Evolutionary conservation across 1,140 invertebrate species (phyloP).

Genomic region (Drosophila eugracilis): DNA sequence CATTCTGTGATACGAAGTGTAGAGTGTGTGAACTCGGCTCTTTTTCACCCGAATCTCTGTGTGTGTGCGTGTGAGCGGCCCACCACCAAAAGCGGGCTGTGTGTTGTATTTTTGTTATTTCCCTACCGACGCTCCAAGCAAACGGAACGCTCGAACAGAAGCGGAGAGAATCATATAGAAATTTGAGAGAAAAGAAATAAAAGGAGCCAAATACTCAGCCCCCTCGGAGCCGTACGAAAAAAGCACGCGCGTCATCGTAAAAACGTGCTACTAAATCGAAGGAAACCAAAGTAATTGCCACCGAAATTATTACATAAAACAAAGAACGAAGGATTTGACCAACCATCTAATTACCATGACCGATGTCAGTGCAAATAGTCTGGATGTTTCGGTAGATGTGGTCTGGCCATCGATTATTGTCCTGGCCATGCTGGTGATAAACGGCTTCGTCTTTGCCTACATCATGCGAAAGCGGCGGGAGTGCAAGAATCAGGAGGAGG

Average conservation of each 20-base stretch:
- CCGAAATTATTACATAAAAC: conserved; percentile 67
- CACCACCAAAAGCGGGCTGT: conserved; percentile 27
- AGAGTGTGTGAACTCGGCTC: conserved; percentile 5
- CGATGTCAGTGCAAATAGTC: conserved; percentile 38
- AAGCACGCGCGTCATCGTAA: conserved; percentile 72
- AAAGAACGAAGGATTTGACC: neutral
- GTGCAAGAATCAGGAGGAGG: conserved; percentile 29
- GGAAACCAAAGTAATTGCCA: conserved; percentile 8
- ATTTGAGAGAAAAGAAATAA: conserved; percentile 48
- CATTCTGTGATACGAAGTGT: conserved; percentile 6
- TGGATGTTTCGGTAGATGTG: conserved; percentile 65
- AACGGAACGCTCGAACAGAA: conserved; percentile 48
- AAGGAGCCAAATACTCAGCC: conserved; percentile 56
- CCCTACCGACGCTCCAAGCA: conserved; percentile 46
- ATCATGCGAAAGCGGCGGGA: conserved; percentile 61
- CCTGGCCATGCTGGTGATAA: conserved; percentile 50
- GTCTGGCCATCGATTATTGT: conserved; percentile 57
- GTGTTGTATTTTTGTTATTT: conserved; percentile 68
- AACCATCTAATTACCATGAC: conserved; percentile 3
- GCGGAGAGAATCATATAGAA: neutral
- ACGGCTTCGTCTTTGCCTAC: conserved; percentile 55
- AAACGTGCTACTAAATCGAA: conserved; percentile 57
- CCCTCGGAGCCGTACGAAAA: neutral
- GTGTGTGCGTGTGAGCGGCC: conserved; percentile 25
- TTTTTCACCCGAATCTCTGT: neutral